A percentile compares a stretch with the other conserved stretches of the same genome.
Conservation (phyloP, 92 coral and sea anemone species). For the Epizoanthus stellaris region DNA sequence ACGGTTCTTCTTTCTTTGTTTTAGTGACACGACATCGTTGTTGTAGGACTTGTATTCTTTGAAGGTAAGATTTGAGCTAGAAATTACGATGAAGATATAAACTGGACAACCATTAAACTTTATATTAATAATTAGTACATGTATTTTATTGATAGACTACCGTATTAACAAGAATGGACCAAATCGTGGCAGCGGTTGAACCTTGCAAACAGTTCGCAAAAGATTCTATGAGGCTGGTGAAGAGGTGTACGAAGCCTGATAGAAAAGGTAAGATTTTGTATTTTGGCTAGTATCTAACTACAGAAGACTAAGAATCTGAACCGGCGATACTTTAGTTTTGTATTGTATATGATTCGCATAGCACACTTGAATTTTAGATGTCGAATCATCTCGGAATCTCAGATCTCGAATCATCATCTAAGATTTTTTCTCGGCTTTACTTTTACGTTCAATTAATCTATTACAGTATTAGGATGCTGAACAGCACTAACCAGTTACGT, state of each 20-base stretch:
- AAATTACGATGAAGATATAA: neutral
- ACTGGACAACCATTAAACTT: neutral
- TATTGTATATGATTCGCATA: too few species aligned
- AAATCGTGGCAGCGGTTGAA: slow-evolving; percentile 88
- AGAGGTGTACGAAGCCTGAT: slow-evolving; percentile 98
- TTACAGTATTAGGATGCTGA: too few species aligned
- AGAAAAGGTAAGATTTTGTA: slow-evolving; percentile 81
- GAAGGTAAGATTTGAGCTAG: neutral
- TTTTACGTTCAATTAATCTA: too few species aligned
- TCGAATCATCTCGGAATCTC: too few species aligned
- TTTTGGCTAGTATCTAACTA: neutral
- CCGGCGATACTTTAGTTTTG: too few species aligned
- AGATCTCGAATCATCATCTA: too few species aligned
- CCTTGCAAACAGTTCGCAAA: slow-evolving; percentile 99
- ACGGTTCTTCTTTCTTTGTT: slow-evolving; percentile 22
- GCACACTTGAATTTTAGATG: too few species aligned
- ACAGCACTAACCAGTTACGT: too few species aligned
- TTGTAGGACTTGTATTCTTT: neutral
- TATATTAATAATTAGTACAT: neutral
- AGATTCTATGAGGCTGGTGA: slow-evolving; percentile 96
- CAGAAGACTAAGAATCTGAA: neutral
- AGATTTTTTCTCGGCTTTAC: too few species aligned
- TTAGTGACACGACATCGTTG: slow-evolving; percentile 88
- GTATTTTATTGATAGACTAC: slow-evolving; percentile 33
- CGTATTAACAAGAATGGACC: slow-evolving; percentile 77